Percentiles rank a stretch among this genome's conserved stretches.
phyloP scores from a whole-genome alignment of 2,888 invertebrate genomes.

The Scaptomyza tumidula region DNA sequence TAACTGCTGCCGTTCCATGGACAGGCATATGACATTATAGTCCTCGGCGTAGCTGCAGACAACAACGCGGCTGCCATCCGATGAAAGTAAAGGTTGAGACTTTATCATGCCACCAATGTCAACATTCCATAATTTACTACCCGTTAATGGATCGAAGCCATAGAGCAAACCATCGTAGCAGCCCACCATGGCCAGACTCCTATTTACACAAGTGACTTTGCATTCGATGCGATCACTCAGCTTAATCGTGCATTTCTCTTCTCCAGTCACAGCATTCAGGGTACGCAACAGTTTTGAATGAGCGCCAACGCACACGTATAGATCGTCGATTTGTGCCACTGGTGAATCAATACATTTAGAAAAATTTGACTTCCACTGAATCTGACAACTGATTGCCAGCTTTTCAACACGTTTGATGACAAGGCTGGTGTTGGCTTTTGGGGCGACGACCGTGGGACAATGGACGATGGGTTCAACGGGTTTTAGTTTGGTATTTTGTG shows the following conservation, averaged over 20 bases:
- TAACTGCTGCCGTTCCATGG: constrained; percentile 62
- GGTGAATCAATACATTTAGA: constrained; percentile 93
- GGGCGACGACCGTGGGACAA: neutral
- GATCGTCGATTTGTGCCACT: constrained; percentile 86
- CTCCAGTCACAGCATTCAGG: constrained; percentile 86
- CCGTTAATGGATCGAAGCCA: constrained; percentile 86
- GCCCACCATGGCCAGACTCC: constrained; percentile 88
- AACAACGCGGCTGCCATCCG: constrained; percentile 87
- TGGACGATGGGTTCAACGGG: constrained; percentile 28
- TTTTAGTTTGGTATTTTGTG: constrained; percentile 59
- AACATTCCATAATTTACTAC: constrained; percentile 87
- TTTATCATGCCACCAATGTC: constrained; percentile 85
- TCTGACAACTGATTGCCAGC: constrained; percentile 44
- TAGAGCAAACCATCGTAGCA: constrained; percentile 91
- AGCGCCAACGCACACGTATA: constrained; percentile 87
- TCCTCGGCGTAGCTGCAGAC: constrained; percentile 85
- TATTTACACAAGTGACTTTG: constrained; percentile 85
- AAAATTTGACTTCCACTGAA: constrained; percentile 71
- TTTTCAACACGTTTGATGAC: constrained; percentile 53
- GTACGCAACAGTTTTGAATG: constrained; percentile 90
- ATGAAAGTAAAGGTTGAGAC: constrained; percentile 85
- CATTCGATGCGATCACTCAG: constrained; percentile 91
- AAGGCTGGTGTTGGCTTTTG: constrained; percentile 22
- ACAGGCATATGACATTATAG: constrained; percentile 79
- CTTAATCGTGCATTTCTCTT: constrained; percentile 84